A percentile compares a stretch with the other conserved stretches of the same genome.
Conservation (phyloP, 2,797 vertebrate genomes). For the Galago senegalensis region DNA sequence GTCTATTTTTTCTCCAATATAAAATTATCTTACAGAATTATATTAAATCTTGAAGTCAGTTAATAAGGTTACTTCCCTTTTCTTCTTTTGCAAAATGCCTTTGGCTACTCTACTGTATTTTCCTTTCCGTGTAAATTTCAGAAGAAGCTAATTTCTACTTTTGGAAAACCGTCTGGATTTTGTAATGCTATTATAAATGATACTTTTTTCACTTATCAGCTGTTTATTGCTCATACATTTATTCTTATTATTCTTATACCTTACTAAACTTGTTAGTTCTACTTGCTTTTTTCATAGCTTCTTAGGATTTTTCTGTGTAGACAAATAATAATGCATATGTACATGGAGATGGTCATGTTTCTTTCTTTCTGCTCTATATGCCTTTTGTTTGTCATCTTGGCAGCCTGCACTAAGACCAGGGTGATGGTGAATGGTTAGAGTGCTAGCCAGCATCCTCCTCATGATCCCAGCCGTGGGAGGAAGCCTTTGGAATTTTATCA, state of each 20-base stretch:
- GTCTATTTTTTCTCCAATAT: background rate
- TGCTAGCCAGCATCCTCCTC: background rate
- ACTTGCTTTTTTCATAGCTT: background rate
- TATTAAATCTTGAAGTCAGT: background rate
- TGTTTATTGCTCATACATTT: background rate
- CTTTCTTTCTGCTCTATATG: background rate
- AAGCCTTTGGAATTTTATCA: background rate
- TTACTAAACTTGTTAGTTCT: background rate
- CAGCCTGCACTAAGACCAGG: background rate
- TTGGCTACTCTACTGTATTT: background rate
- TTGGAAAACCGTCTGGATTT: background rate
- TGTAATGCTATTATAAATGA: background rate
- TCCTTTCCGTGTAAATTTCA: slow-evolving; percentile 19
- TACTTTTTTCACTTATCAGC: background rate
- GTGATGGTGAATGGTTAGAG: background rate
- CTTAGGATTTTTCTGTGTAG: background rate
- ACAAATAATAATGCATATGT: background rate
- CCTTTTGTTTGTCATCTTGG: background rate
- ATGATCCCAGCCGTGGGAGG: background rate
- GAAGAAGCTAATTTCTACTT: background rate
- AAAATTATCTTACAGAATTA: background rate
- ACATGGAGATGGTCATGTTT: background rate
- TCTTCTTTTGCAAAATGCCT: slow-evolving; percentile 6
- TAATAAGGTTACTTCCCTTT: background rate
- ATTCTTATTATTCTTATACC: background rate